Conservation (phyloP, 2,888 invertebrate genomes). For the Pollenia labialis region DNA sequence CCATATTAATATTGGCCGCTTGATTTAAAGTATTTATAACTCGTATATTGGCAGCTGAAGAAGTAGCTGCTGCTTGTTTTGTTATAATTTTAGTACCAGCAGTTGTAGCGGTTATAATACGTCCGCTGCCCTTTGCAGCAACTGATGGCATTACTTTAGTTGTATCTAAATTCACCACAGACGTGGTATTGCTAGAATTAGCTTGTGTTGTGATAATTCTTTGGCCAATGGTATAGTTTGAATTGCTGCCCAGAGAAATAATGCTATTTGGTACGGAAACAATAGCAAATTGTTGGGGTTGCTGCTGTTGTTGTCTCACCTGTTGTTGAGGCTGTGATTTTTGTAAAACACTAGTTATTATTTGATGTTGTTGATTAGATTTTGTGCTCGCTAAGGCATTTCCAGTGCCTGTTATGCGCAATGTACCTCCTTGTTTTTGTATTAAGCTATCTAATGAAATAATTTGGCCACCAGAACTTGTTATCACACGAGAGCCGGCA, state of each 20-base stretch:
- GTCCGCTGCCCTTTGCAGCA: conserved; percentile 49
- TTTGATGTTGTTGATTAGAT: conserved; percentile 51
- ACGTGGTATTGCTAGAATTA: conserved; percentile 29
- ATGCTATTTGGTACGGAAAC: conserved; percentile 85
- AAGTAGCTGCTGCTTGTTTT: conserved; percentile 52
- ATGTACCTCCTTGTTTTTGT: conserved; percentile 69
- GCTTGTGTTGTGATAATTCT: conserved; percentile 79
- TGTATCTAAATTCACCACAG: conserved; percentile 55
- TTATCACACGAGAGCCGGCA: conserved; percentile 63
- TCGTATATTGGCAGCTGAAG: conserved; percentile 80
- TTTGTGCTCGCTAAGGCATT: conserved; percentile 48
- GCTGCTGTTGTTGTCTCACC: conserved; percentile 75
- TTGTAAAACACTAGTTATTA: conserved; percentile 48
- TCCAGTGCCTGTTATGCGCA: conserved; percentile 62
- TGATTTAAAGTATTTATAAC: conserved; percentile 83
- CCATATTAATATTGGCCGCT: conserved; percentile 83
- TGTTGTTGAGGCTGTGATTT: conserved; percentile 75
- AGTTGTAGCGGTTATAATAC: conserved; percentile 74
- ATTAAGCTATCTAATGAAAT: conserved; percentile 82
- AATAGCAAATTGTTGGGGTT: conserved; percentile 84
- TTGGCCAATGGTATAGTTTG: conserved; percentile 71
- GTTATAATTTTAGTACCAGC: conserved; percentile 69
- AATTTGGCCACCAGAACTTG: conserved; percentile 85
- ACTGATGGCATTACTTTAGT: conserved; percentile 64
- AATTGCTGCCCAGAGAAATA: conserved; percentile 77